Base-by-base conservation (phyloP, 2,888 invertebrate species). In the Seira ritae region DNA sequence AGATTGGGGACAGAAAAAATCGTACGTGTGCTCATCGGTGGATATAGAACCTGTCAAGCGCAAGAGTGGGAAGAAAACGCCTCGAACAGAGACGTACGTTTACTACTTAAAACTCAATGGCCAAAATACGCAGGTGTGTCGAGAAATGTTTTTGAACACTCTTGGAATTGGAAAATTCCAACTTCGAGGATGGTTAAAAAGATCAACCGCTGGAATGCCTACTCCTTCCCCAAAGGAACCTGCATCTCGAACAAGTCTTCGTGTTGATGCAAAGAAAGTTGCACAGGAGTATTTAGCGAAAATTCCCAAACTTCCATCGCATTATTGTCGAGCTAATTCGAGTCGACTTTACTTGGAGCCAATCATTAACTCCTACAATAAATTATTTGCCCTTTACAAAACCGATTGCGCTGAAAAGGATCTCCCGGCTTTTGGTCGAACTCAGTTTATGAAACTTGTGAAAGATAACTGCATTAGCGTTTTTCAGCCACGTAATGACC, bases 321-420 rank as follows among this genome's bases (percentile, higher is more conserved):
- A 88, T 68, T 88, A 88, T 55, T 86, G 85, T 60, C 17, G 82
- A 12, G n/a, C 19, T 0, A 23, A 67, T 0, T 77, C 85, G 4
- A 50, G 46, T 1, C 88, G 85, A 85, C 12, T 87, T 4, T 88
- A 88, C 70, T 72, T 88, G 22, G 88, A 89, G 68, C 75, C 84
- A 65, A 46, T 62, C 50, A 83, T 87, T 80, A 81, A 81, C 37
- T 67, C 62, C 31, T 77, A 85, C 65, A 79, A 19, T 60, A 84
- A 87, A n/a, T 65, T 89, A 17, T 85, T 85, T 72, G 23, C 20
- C 0, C 1, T 71, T 4, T 78, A 78, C 42, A 0, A 22, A 12
- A 10, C 31, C 8, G 4, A 10, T n/a, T 78, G 65, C 20, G 10
- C 4, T 1, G 15, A 15, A 10, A 68, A 46, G 4, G n/a, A 55